Percentiles rank a stretch among this genome's conserved stretches.
Evolutionary conservation across 1,140 invertebrate genomes (phyloP).

Genomic region (Drosophila erecta): DNA sequence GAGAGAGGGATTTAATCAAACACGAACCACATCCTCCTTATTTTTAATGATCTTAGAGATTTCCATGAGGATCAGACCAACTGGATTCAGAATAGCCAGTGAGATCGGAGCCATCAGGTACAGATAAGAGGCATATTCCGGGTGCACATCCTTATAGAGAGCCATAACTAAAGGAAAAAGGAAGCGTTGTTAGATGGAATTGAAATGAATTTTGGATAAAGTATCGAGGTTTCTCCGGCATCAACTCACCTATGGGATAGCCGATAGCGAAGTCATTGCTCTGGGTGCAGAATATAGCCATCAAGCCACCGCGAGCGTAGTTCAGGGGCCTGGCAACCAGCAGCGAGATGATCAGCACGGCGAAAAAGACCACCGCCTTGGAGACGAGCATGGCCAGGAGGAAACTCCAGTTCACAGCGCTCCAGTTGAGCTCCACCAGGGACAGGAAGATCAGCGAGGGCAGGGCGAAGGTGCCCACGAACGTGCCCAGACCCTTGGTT

Average conservation of each 20-base stretch:
- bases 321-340: conserved; percentile 92
- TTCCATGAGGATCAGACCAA: conserved; percentile 96
- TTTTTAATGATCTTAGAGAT: conserved; percentile 88
- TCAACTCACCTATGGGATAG: conserved; percentile 95
- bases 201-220: too few species aligned
- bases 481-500: conserved; percentile 95
- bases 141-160: conserved; percentile 91
- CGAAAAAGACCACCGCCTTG: conserved; percentile 94
- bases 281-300: conserved; percentile 97
- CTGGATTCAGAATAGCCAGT: conserved; percentile 95
- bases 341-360: conserved; percentile 92
- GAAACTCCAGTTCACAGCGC: conserved; percentile 95
- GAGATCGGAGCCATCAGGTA: conserved; percentile 98
- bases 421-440: conserved; percentile 93
- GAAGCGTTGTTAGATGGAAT: not conserved
- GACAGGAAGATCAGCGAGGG: conserved; percentile 97
- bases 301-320: conserved; percentile 93
- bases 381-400: conserved; percentile 93
- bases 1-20: not conserved
- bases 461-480: conserved; percentile 96
- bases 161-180: conserved; percentile 87
- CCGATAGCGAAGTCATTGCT: conserved; percentile 99
- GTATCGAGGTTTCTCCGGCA: not conserved
- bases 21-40: conserved; percentile 64
- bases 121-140: conserved; percentile 95